These are phyloP conservation scores for Rosalia funebris DNA, from an alignment of 2,888 invertebrate genomes.

Conservation along the genomic window DNA sequence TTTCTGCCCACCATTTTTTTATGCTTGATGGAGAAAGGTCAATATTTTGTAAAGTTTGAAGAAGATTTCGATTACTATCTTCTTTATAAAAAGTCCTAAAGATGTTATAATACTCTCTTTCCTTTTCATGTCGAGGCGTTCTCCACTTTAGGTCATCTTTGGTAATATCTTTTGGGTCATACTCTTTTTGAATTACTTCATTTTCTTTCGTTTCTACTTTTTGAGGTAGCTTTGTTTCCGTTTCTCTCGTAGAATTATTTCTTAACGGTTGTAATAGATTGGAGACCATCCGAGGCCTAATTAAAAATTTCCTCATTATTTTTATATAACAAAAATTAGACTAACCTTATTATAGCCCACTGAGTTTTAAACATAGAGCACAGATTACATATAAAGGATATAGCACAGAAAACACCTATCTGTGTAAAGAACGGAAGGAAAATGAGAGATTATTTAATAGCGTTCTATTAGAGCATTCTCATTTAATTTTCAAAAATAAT, in stretches of 20 bases:
- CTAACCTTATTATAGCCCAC: not conserved
- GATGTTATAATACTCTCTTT: slow-evolving; percentile 70
- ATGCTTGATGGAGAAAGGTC: slow-evolving; percentile 66
- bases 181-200: slow-evolving; percentile 20
- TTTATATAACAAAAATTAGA: not conserved
- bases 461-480: too few species aligned
- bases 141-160: slow-evolving; percentile 69
- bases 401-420: too few species aligned
- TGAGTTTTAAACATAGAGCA: too few species aligned
- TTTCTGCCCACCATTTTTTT: slow-evolving; percentile 69
- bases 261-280: slow-evolving; percentile 19
- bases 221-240: not conserved
- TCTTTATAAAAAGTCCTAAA: slow-evolving; percentile 69
- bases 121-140: slow-evolving; percentile 69
- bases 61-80: slow-evolving; percentile 65
- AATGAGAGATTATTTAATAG: too few species aligned
- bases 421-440: too few species aligned
- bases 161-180: slow-evolving; percentile 39
- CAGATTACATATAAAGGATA: too few species aligned
- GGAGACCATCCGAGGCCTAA: not conserved
- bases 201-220: slow-evolving; percentile 4
- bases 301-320: not conserved
- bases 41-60: slow-evolving; percentile 64
- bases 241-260: slow-evolving; percentile 17
- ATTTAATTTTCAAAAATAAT: too few species aligned